Base-by-base conservation (phyloP, 1,140 invertebrate species). In the Mycetomoellerius zeteki region DNA sequence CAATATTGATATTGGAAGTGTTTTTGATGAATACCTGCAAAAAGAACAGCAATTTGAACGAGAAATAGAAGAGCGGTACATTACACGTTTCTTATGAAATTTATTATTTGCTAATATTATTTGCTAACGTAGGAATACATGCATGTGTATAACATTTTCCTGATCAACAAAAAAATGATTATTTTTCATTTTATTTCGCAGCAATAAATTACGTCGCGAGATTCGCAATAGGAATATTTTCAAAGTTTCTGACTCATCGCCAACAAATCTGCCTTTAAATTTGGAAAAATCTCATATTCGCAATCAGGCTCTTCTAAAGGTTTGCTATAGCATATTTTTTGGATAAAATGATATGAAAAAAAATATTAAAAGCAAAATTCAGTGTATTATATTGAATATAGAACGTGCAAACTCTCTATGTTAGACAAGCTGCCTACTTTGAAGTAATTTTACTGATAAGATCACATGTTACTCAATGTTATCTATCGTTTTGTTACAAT, bases 251-350 rank as follows among this genome's bases (percentile, higher is more conserved):
- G 73, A 47, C 2, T 56, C 72, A 64, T 88, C 86, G 27, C 43
- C 85, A 52, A 33, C 84, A 47, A 87, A 91, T 86, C 87, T 88
- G 16, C 81, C 86, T 71, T 86, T 90, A 89, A 89, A 91, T 80
- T 89, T 73, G 58, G 87, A 93, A 78, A 78, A 88, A 65, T 90
- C 92, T 47, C 69, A 86, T 60, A 43, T 85, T 80, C 90, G 94
- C 85, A 95, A 95, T 92, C 89, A 90, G 43, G 88, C 88, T 85
- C 88, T 95, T 72, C 85, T 95, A 85, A 94, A 94, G 93, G 94
- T 95, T 81, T 47, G 62, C 8, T 56, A 52, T 58, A 33, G n/a
- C 4, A 58, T 43, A 21, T 21, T 56, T 72, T 30, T 76, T 43
- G 16, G 1, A 62, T 24, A 58, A 60, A 37, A 71, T 58, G 1